phyloP scores from a whole-genome alignment of 2,888 invertebrate species.

The Crepidodera aurea region DNA sequence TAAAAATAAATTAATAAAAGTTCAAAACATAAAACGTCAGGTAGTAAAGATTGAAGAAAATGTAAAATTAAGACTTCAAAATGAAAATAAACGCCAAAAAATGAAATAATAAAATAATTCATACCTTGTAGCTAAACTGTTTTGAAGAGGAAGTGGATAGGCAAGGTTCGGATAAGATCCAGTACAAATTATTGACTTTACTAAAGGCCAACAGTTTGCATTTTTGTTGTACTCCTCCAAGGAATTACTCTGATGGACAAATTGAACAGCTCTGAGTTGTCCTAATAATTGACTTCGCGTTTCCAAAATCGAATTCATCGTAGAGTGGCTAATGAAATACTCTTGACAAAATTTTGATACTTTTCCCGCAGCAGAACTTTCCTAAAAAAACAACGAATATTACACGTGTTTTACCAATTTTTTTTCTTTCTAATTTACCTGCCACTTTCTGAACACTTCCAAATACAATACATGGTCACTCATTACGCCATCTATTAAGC shows the following conservation, averaged over 20 bases:
- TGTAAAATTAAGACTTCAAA: no score
- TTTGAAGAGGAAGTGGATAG: conserved; percentile 45
- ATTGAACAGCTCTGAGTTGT: conserved; percentile 78
- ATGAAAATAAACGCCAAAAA: no score
- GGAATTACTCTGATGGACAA: conserved; percentile 73
- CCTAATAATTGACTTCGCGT: conserved; percentile 85
- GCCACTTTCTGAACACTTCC: conserved; percentile 75
- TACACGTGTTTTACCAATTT: no score
- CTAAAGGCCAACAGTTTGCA: conserved; percentile 87
- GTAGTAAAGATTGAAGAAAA: no score
- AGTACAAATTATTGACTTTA: conserved; percentile 87
- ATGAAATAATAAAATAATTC: no score
- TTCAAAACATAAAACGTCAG: no score
- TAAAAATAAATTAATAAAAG: no score
- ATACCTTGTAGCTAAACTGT: conserved; percentile 62
- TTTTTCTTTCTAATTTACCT: conserved; percentile 60
- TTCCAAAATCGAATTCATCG: conserved; percentile 90
- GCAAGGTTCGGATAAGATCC: conserved; percentile 92
- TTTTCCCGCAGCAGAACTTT: conserved; percentile 68
- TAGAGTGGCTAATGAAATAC: conserved; percentile 78
- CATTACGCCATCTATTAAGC: conserved; percentile 76
- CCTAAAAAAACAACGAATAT: conserved; percentile 51
- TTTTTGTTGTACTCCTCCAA: conserved; percentile 83
- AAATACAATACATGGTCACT: conserved; percentile 93
- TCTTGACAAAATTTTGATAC: conserved; percentile 78